Conservation (phyloP, 92 coral and sea anemone species). For the Palythoa caribaeorum region DNA sequence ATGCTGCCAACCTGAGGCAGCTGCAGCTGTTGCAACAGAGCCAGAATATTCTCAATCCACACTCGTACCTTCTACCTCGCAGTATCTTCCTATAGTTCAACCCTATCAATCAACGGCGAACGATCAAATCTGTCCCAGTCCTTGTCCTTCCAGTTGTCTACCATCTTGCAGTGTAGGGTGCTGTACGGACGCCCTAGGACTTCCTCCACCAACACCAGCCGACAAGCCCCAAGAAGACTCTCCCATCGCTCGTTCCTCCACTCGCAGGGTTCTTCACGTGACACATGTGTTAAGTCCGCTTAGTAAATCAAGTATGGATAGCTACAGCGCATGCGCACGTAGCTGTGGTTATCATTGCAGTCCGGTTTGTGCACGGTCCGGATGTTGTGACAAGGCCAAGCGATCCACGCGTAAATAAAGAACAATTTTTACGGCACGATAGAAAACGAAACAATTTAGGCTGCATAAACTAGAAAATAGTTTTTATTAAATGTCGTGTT, state of each 20-base stretch:
- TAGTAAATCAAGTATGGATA: constrained; percentile 17
- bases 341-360: constrained; percentile 92
- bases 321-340: constrained; percentile 68
- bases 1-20: constrained; percentile 93
- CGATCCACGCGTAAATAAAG: constrained; percentile 2
- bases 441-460: not conserved
- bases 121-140: constrained; percentile 67
- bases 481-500: not conserved
- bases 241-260: constrained; percentile 76
- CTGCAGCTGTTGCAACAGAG: constrained; percentile 57
- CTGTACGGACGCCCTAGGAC: constrained; percentile 84
- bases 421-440: not conserved
- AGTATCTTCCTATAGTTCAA: constrained; percentile 36
- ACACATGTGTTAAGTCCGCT: constrained; percentile 79
- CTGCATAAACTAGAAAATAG: not conserved
- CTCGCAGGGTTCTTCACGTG: constrained; percentile 80
- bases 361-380: constrained; percentile 93
- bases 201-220: constrained; percentile 49
- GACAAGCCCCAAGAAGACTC: constrained; percentile 42
- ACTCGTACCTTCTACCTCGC: constrained; percentile 52
- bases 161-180: constrained; percentile 84
- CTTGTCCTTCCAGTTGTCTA: constrained; percentile 79
- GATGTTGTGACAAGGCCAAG: constrained; percentile 80
- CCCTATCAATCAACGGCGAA: constrained; percentile 31
- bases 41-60: constrained; percentile 49